phyloP scores from a whole-genome alignment of 2,113 vertebrate species.

The Panurus biarmicus region DNA sequence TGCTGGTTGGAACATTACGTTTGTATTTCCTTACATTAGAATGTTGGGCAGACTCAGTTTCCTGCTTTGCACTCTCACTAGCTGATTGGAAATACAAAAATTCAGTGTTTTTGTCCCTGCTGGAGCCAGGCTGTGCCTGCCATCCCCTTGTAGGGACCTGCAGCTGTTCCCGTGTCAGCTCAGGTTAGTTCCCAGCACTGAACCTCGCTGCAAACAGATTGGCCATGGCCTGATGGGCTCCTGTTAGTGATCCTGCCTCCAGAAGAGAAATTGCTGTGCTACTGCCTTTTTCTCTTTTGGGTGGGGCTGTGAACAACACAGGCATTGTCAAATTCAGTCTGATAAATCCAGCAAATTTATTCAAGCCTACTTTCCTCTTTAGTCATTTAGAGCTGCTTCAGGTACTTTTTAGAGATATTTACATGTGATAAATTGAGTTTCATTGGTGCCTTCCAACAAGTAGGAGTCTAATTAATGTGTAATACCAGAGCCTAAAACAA shows the following conservation, averaged over 20 bases:
- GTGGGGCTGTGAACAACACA: neutral
- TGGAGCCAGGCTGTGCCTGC: fast-evolving
- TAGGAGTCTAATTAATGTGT: neutral
- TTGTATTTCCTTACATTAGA: neutral
- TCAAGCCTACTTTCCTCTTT: neutral
- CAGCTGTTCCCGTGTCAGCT: constrained; percentile 9
- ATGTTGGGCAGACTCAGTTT: neutral
- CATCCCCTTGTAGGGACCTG: neutral
- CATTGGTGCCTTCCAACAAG: neutral
- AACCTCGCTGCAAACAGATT: neutral
- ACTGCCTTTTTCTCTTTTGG: neutral
- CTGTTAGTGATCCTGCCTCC: neutral
- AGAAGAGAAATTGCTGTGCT: neutral
- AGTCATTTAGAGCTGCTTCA: neutral
- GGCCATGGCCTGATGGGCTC: neutral
- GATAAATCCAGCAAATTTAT: neutral
- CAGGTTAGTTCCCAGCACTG: neutral
- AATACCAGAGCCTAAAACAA: neutral
- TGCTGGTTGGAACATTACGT: neutral
- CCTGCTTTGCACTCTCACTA: neutral
- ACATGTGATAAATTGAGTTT: neutral
- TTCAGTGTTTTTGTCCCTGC: fast-evolving
- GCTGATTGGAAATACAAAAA: neutral
- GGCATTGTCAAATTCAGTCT: neutral
- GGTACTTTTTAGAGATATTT: neutral